Evolutionary conservation across 2,797 vertebrate species (phyloP).

Genomic region (Novumbra hubbsi): DNA sequence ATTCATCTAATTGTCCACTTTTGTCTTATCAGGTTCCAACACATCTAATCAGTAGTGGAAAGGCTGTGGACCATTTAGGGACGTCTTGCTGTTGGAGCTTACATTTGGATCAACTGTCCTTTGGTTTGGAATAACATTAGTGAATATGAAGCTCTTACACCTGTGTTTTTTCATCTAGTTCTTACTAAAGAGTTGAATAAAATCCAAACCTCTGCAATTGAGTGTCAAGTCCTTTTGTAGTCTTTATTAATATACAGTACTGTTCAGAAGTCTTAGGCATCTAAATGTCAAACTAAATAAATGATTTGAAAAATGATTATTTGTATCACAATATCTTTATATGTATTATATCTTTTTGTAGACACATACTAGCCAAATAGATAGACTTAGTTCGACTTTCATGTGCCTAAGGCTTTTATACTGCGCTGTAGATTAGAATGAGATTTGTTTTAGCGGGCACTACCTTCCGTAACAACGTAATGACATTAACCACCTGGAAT

Average conservation of each 20-base stretch:
- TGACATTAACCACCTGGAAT: not conserved
- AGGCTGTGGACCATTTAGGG: not conserved
- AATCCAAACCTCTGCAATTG: not conserved
- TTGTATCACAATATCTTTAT: too few species aligned
- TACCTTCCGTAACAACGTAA: not conserved
- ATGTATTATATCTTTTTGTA: too few species aligned
- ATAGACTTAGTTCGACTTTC: too few species aligned
- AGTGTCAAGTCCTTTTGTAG: not conserved
- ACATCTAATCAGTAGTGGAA: conserved; percentile 2
- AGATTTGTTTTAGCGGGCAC: not conserved
- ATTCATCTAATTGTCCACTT: not conserved
- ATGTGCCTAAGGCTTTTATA: too few species aligned
- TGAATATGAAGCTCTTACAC: not conserved
- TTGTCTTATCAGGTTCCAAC: conserved; percentile 7
- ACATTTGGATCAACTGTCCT: not conserved
- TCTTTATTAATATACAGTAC: not conserved
- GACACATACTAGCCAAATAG: too few species aligned
- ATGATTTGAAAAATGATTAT: too few species aligned
- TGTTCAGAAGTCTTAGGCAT: not conserved
- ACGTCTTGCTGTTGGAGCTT: not conserved
- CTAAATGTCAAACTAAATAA: too few species aligned
- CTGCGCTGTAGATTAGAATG: not conserved
- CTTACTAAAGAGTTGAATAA: conserved; percentile 4
- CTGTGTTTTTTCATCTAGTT: conserved; percentile 5
- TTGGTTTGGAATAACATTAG: conserved; percentile 1